Percentiles rank a stretch among this genome's conserved stretches.
phyloP scores from a whole-genome alignment of 2,888 invertebrate species.

The Vandiemenella viatica region DNA sequence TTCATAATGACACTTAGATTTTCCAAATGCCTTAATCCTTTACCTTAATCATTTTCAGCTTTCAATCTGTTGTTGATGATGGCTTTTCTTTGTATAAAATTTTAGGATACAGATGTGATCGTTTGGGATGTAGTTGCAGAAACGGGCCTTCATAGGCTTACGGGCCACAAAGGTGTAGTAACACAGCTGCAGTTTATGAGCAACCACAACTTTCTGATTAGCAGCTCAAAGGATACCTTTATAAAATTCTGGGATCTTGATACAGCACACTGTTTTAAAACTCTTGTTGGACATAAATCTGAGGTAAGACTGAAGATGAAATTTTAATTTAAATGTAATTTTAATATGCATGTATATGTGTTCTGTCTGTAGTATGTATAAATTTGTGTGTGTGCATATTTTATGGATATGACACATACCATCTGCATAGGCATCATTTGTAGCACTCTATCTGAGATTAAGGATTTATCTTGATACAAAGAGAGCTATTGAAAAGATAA shows the following conservation, averaged over 20 bases:
- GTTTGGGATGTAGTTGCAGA: slow-evolving; percentile 91
- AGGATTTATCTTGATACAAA: too few species aligned
- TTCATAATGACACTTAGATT: neutral
- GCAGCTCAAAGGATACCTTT: slow-evolving; percentile 83
- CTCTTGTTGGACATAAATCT: slow-evolving; percentile 72
- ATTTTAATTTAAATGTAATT: slow-evolving; percentile 1
- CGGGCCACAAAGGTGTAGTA: slow-evolving; percentile 81
- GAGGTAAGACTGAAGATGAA: slow-evolving; percentile 40
- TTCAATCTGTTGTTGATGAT: too few species aligned
- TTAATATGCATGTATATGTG: too few species aligned
- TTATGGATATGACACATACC: too few species aligned
- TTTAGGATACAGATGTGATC: slow-evolving; percentile 82
- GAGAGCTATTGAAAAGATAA: too few species aligned
- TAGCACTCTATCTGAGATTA: too few species aligned
- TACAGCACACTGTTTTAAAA: slow-evolving; percentile 90
- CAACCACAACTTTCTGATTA: slow-evolving; percentile 51
- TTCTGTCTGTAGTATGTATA: too few species aligned
- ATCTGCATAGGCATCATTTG: too few species aligned
- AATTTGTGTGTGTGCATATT: too few species aligned
- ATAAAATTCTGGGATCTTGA: slow-evolving; percentile 96
- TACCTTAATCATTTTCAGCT: too few species aligned
- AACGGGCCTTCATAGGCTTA: slow-evolving; percentile 72
- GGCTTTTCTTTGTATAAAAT: slow-evolving; percentile 4
- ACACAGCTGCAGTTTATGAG: slow-evolving; percentile 67
- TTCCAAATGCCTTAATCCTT: neutral